A percentile compares a stretch with the other conserved stretches of the same genome.
phyloP scores from a whole-genome alignment of 53 echinoderm and acorn worm genomes.

The Mesocentrotus franciscanus region DNA sequence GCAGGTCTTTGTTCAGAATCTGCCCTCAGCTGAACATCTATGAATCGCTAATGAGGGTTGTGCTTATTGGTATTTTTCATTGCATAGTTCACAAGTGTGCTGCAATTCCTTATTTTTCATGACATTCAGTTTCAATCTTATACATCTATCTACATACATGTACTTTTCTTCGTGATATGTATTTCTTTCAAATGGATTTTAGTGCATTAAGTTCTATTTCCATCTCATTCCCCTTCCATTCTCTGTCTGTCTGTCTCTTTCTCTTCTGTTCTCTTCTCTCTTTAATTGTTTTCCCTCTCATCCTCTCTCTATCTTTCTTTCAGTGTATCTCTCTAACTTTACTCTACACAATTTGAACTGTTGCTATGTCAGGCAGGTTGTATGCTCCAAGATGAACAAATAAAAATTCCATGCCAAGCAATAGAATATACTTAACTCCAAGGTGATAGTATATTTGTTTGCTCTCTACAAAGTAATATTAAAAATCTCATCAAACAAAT shows the following conservation, averaged over 20 bases:
- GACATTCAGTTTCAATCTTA: background rate
- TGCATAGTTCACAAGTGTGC: background rate
- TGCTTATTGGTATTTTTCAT: background rate
- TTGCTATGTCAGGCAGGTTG: background rate
- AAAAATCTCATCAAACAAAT: background rate
- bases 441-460: no score
- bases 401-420: background rate
- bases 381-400: background rate
- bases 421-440: background rate
- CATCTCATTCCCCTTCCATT: background rate
- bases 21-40: conserved; percentile 18
- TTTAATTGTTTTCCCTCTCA: background rate
- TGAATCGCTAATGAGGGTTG: conserved; percentile 9
- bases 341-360: no score
- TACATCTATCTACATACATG: background rate
- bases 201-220: background rate
- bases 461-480: background rate
- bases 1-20: background rate
- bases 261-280: background rate
- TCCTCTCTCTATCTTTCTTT: background rate
- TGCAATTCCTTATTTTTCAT: background rate
- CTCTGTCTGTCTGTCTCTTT: background rate
- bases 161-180: background rate
- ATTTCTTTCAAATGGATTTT: background rate
- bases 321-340: background rate